Percentiles rank a stretch among this genome's conserved stretches.
Evolutionary conservation across 2,113 vertebrate species (phyloP).

Genomic region (Isichthys henryi): DNA sequence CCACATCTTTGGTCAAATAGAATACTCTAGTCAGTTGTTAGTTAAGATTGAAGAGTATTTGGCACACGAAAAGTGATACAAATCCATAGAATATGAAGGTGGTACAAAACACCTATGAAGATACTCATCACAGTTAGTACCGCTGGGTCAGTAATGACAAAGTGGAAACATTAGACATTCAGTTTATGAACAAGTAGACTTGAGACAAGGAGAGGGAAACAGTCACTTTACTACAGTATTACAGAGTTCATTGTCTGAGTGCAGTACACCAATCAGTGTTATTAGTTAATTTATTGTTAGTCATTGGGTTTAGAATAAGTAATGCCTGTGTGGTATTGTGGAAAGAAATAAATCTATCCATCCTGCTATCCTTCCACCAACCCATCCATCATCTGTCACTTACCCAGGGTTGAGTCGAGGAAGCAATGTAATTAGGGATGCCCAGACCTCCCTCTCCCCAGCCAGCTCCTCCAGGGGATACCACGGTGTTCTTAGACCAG

Average conservation of each 20-base stretch:
- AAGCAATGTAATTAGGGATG: too few species aligned
- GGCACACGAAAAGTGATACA: not conserved
- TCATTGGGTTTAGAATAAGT: not conserved
- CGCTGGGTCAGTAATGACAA: not conserved
- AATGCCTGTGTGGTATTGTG: too few species aligned
- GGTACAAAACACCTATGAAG: not conserved
- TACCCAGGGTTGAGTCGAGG: too few species aligned
- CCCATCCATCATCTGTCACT: too few species aligned
- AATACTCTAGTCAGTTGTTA: not conserved
- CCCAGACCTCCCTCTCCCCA: too few species aligned
- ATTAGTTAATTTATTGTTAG: not conserved
- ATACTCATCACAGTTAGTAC: not conserved
- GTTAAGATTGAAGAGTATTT: not conserved
- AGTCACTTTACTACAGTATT: too few species aligned
- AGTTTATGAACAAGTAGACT: not conserved
- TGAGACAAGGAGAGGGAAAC: not conserved
- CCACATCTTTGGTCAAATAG: not conserved
- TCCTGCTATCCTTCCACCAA: too few species aligned
- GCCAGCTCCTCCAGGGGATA: too few species aligned
- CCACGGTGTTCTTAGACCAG: too few species aligned
- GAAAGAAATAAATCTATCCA: too few species aligned
- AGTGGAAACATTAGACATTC: not conserved
- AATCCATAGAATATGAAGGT: not conserved
- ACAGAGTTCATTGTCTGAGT: not conserved
- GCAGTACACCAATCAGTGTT: not conserved